Evolutionary conservation across 2,888 invertebrate species (phyloP).

Genomic region (Idaea straminata): DNA sequence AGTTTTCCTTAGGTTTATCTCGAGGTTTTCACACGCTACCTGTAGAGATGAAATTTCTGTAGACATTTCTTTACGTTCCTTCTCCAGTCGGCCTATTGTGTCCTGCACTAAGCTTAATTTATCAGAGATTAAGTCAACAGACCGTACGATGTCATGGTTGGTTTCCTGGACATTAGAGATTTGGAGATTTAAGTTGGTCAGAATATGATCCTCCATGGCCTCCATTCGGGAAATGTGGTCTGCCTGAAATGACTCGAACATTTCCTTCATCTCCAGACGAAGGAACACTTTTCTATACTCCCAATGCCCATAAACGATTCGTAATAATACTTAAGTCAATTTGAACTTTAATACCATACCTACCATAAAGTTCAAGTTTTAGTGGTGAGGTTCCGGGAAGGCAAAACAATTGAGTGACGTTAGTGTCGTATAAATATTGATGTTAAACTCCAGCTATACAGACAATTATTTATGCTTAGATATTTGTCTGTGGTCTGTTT

Average conservation of each 20-base stretch:
- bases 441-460: too few species aligned
- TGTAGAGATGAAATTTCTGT: slow-evolving; percentile 3
- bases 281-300: too few species aligned
- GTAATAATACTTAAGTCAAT: too few species aligned
- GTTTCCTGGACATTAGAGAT: neutral
- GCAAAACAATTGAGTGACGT: too few species aligned
- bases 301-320: too few species aligned
- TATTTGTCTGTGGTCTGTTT: too few species aligned
- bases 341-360: too few species aligned
- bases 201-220: neutral
- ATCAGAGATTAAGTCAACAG: slow-evolving; percentile 5
- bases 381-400: too few species aligned
- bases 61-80: slow-evolving; percentile 2
- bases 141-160: slow-evolving; percentile 7
- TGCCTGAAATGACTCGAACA: neutral
- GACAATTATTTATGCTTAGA: too few species aligned
- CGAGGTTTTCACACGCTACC: slow-evolving; percentile 2
- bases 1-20: slow-evolving; percentile 1
- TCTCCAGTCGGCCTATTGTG: slow-evolving; percentile 4
- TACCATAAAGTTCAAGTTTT: too few species aligned
- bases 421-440: too few species aligned
- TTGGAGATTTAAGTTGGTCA: neutral
- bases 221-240: neutral
- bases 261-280: too few species aligned
- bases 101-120: neutral